Evolutionary conservation across 2,888 invertebrate species (phyloP), one percentile per base, ranked within the genome.

Genomic region (Myopa tessellatipennis): DNA sequence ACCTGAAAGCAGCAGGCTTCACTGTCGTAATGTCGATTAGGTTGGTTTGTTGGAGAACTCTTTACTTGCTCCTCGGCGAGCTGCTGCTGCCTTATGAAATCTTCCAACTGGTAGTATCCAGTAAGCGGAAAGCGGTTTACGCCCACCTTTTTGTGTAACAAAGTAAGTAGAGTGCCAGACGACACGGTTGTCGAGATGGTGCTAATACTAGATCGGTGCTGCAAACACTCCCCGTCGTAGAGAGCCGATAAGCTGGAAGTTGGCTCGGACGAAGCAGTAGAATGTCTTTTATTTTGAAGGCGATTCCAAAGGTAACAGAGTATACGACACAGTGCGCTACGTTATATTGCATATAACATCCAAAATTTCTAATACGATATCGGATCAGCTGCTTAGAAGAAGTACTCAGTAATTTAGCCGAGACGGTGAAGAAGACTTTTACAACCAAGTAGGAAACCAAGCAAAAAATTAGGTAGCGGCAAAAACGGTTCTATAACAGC

Each of bases 71-170:
- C 40, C 16, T n/a, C 58, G 38, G 58, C n/a, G 36, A 26, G 74
- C 38, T 67, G 55, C 36, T 74, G 74, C 55, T 73, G 73, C 55
- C 67, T 55, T 26, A 52, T 50, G 26, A 74, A n/a, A 14, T 67
- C 67, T 7, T 50, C 74, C 36, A 60, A n/a, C 18, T 75, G 45
- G 4, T 60, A 60, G 34, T 75, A 55, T 7, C 65, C 73, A 8
- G 73, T 36, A 12, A 65, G 52, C 14, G 79, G 74, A 67, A 79
- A 79, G 4, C 78, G 77, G 52, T 79, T 78, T 63, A 77, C 74
- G 45, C 78, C 78, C 52, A 79, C 79, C 68, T 78, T 79, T 77
- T 72, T 78, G 14, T 78, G 55, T 16, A n/a, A 16, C 70, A 78
- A 67, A 18, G 76, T 63, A 45, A 77, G 63, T 36, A 78, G 36